Evolutionary conservation across 1,140 invertebrate genomes (phyloP), one percentile per base, ranked within the genome.

Genomic region (Diuraphis noxia): DNA sequence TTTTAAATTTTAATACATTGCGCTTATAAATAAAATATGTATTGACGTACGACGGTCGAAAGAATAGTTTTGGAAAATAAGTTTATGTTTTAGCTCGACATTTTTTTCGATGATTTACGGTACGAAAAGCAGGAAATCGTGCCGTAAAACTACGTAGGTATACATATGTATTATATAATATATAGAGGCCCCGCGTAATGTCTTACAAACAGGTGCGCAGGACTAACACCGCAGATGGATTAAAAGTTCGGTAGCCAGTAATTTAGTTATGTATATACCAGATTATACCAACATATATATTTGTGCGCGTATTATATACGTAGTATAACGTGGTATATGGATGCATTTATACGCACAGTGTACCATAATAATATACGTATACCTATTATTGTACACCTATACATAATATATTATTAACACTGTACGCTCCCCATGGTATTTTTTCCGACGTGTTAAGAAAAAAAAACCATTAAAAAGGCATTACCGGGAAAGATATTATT

Each of bases 381-480:
- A 63, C 46, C 46, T 49, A 49, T 46, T 30, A 30, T 13, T 30
- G 4, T 4, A 17, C n/a, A 63, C n/a, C 30, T 4, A 17, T 63
- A 63, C n/a, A 63, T 34, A 56, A 13, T 56, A n/a, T 72, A 34
- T 72, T n/a, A 63, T 63, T 72, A 72, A n/a, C 30, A 9, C 13
- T 30, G 25, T 63, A 63, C 25, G 40, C 30, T 7, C 36, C 79
- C 36, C 79, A 9, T 30, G 7, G 43, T 52, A 9, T 9, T 52
- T 36, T 85, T 52, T 52, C 23, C 34, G 1, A 4, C 21, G n/a
- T 34, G 43, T 36, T 6, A 36, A 43, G 30, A 85, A 86, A 86
- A 86, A 86, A 86, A 87, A 87, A 1, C 40, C 46, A 87, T 87
- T 87, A 87, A 87, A 87, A 87, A 87, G 25, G 9, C 85, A 87